Percentiles rank a stretch among this genome's conserved stretches.
These are phyloP conservation scores for Plebejus argus DNA, from an alignment of 2,888 invertebrate species.

Conservation along the genomic window DNA sequence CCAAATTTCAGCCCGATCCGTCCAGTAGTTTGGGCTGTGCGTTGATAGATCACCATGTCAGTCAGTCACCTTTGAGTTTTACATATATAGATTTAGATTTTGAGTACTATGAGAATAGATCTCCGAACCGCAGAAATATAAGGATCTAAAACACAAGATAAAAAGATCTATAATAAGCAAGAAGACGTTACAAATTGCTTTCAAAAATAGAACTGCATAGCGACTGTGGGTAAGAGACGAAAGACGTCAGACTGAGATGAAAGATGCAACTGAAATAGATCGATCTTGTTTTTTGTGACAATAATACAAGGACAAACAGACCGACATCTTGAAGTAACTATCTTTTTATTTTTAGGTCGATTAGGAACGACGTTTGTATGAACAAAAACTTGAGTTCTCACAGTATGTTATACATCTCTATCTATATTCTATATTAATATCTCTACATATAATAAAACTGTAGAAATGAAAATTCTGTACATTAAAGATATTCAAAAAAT, in stretches of 20 bases:
- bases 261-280: slow-evolving; percentile 35
- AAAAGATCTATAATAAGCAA: not conserved
- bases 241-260: not conserved
- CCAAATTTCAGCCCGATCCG: no score
- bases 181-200: not conserved
- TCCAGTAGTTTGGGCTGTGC: no score
- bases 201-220: slow-evolving; percentile 15
- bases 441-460: no score
- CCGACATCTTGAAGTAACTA: not conserved
- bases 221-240: not conserved
- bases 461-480: no score
- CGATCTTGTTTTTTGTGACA: slow-evolving; percentile 22
- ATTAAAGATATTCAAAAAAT: no score
- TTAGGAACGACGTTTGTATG: not conserved
- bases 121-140: not conserved
- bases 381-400: no score
- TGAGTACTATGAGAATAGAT: no score
- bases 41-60: no score
- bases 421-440: no score
- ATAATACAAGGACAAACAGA: not conserved
- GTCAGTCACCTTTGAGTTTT: no score
- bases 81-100: no score
- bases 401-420: no score
- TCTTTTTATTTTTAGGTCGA: not conserved
- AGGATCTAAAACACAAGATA: not conserved